Base-by-base conservation (phyloP, 2,888 invertebrate species). In the Allophyes oxyacanthae region DNA sequence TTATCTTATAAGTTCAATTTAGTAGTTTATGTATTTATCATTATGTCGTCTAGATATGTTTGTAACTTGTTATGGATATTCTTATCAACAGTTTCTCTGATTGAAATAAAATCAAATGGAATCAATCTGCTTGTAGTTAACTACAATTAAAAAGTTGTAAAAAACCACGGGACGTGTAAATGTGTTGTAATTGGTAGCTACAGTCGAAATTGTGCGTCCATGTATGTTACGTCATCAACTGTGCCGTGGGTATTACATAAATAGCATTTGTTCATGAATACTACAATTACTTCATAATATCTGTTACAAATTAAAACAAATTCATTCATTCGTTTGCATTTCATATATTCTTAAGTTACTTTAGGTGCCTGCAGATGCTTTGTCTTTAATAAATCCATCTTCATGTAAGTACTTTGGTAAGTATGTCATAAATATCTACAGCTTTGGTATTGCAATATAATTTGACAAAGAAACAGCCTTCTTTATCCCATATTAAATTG, bases 191-290 rank as follows among this genome's bases (percentile, higher is more conserved):
- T 64, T 53, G 56, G 41, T 15, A 42, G 43, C 54, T 64, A 45
- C 49, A 43, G 44, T 50, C 54, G 56, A 64, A 72, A 64, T 53
- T 58, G 43, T 64, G 41, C 51, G 37, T 55, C 55, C 46, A 44
- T 57, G 5, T 40, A 56, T 26, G 28, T 68, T 74, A 42, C 65
- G 58, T 68, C 73, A 73, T 54, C 52, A 54, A 63, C 42, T 11
- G 37, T 36, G 41, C 34, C 46, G 52, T 37, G 49, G 51, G 41
- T 48, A 53, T 62, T 62, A 62, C 38, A 49, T 64, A 57, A 57
- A 51, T 55, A 42, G 42, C 51, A 59, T 70, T 62, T 60, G 49
- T 60, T 65, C 36, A 45, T 44, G 53, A 43, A 49, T 59, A 48
- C 26, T 26, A 37, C 50, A 49, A 54, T 51, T 56, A 45, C 38